Evolutionary conservation across 2,797 vertebrate genomes (phyloP).

Genomic region (Crenichthys baileyi): DNA sequence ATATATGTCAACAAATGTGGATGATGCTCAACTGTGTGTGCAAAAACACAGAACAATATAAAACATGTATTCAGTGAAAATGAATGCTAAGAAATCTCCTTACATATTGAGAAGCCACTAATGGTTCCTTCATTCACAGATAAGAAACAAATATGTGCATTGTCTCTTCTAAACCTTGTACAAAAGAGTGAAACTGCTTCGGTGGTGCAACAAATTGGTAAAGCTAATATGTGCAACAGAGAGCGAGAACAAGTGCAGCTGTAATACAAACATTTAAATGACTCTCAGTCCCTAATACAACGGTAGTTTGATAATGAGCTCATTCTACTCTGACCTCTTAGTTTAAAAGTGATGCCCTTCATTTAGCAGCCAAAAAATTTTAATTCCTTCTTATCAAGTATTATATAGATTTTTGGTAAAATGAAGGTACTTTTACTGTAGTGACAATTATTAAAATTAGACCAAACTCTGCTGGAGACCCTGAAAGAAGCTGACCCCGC

Average conservation of each 20-base stretch:
- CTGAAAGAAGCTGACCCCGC: neutral
- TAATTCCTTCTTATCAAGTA: slow-evolving; percentile 19
- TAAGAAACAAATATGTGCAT: neutral
- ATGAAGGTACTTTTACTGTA: neutral
- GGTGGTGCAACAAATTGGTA: slow-evolving; percentile 34
- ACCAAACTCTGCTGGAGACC: neutral
- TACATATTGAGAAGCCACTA: neutral
- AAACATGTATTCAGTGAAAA: neutral
- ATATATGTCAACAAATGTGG: neutral
- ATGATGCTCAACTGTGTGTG: neutral
- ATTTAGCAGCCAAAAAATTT: slow-evolving; percentile 33
- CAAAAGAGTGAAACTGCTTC: slow-evolving; percentile 10
- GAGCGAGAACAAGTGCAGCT: slow-evolving; percentile 29
- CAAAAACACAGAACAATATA: slow-evolving; percentile 3
- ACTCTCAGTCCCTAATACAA: slow-evolving; percentile 20
- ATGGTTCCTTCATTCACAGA: neutral
- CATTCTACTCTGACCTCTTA: slow-evolving; percentile 6
- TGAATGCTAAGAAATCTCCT: slow-evolving; percentile 25
- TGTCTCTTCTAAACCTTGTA: slow-evolving; percentile 8
- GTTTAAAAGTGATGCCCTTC: slow-evolving; percentile 17
- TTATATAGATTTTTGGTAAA: neutral
- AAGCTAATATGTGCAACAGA: slow-evolving; percentile 34
- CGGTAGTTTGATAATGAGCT: slow-evolving; percentile 27
- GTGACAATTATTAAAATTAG: neutral
- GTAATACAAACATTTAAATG: slow-evolving; percentile 5